Percentiles rank a stretch among this genome's conserved stretches.
phyloP scores from a whole-genome alignment of 2,797 vertebrate species.

The Alca torda region DNA sequence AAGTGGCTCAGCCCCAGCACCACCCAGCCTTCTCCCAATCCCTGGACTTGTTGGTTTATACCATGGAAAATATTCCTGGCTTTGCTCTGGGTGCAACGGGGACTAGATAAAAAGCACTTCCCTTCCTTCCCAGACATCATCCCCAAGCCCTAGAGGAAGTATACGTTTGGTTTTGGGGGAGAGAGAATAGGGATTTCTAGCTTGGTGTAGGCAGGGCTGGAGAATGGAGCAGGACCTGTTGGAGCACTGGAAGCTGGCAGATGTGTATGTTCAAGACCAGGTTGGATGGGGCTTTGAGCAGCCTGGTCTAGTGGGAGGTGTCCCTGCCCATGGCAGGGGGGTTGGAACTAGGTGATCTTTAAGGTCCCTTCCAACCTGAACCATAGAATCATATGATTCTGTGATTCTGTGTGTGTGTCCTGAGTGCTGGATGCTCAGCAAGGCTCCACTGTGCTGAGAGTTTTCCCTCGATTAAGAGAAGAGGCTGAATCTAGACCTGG shows the following conservation, averaged over 20 bases:
- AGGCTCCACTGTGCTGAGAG: not conserved
- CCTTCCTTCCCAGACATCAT: not conserved
- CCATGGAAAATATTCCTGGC: not conserved
- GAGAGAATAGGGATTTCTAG: not conserved
- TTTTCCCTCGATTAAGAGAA: not conserved
- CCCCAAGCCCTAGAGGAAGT: not conserved
- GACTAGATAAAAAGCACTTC: not conserved
- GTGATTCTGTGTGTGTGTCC: not conserved
- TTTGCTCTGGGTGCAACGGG: not conserved
- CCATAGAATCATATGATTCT: too few species aligned
- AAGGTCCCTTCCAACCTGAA: too few species aligned
- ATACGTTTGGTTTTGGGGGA: not conserved
- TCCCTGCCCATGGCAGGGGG: too few species aligned
- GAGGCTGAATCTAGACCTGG: not conserved
- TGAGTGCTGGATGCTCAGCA: not conserved
- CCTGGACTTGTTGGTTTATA: not conserved
- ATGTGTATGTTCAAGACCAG: too few species aligned
- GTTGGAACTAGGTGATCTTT: too few species aligned
- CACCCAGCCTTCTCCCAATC: not conserved
- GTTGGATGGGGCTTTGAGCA: too few species aligned
- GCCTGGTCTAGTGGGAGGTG: too few species aligned
- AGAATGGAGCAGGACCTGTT: not conserved
- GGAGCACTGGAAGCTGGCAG: not conserved
- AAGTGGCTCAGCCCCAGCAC: not conserved
- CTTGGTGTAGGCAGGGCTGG: not conserved